Conservation (phyloP, 2,888 invertebrate species). For the Drosophila basisetae region DNA sequence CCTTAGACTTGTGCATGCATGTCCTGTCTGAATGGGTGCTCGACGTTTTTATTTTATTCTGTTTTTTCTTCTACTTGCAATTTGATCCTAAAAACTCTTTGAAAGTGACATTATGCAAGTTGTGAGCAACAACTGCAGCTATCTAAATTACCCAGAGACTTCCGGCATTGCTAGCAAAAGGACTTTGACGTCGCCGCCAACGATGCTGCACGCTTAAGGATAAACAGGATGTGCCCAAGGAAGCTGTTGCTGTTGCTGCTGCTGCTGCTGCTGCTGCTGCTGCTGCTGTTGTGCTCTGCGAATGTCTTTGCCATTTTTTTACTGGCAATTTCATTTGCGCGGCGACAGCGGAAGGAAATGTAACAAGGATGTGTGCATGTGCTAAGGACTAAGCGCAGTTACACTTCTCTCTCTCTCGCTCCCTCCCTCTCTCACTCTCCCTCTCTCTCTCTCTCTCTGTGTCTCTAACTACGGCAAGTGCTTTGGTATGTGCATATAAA, state of each 20-base stretch:
- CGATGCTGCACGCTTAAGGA: slow-evolving; percentile 56
- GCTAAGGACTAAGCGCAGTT: slow-evolving; percentile 39
- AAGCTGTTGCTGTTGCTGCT: slow-evolving; percentile 30
- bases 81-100: slow-evolving; percentile 52
- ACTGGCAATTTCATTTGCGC: slow-evolving; percentile 72
- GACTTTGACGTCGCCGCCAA: slow-evolving; percentile 39
- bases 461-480: slow-evolving; percentile 30
- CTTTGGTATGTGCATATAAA: slow-evolving; percentile 67
- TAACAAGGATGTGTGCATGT: slow-evolving; percentile 45
- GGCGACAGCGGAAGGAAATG: slow-evolving; percentile 64
- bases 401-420: neutral
- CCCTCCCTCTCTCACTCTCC: neutral
- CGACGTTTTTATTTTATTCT: slow-evolving; percentile 23
- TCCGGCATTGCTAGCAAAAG: slow-evolving; percentile 64
- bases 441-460: neutral
- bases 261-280: neutral
- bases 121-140: slow-evolving; percentile 72
- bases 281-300: neutral
- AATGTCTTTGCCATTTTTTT: slow-evolving; percentile 49
- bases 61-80: slow-evolving; percentile 28
- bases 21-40: slow-evolving; percentile 40
- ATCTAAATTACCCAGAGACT: slow-evolving; percentile 82
- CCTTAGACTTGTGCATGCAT: slow-evolving; percentile 37
- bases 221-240: slow-evolving; percentile 78
- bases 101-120: slow-evolving; percentile 77